Base-by-base conservation (phyloP, 2,888 invertebrate species). In the Tridacna crocea region DNA sequence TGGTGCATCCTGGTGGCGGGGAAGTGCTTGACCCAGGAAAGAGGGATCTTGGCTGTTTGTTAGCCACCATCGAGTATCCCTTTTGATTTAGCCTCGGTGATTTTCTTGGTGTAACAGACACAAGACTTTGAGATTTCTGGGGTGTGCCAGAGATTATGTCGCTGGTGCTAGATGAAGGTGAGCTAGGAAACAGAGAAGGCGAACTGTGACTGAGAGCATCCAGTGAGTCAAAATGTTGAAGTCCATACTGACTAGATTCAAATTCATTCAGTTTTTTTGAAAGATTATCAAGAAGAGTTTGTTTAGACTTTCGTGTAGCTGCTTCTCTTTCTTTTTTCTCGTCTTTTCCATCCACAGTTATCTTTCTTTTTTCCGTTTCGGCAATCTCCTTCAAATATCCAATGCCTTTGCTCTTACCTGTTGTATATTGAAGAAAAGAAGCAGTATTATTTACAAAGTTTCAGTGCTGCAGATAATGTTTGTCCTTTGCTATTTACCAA, bases 11-110 rank as follows among this genome's bases (percentile, higher is more conserved):
- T 36, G 66, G 66, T 66, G 66, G 19, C 22, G 66, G 36, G 27
- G 66, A 66, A 46, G 66, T 66, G 66, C 19, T 66, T 26, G 66
- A 46, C 19, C 66, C 46, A 36, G 66, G 19, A 66, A 36, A 66
- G 66, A 36, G 46, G 46, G 66, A 24, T 66, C 66, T 66, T 46
- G 66, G 66, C 66, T 66, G 66, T 46, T 66, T 66, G 27, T 66
- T 24, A 26, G 66, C 66, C 27, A 46, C 46, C 36, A 46, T 66
- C 24, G 27, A 27, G 26, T 66, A 26, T 22, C 66, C 66, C 46
- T 66, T 66, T 46, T 46, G 27, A 12, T 66, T 66, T 46, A 66
- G 36, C 27, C 46, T 26, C 19, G 66, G 66, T 66, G 66, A 60
- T 60, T 60, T 60, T 60, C 60, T 60, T 22, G 60, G 60, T 60